Evolutionary conservation across 2,888 invertebrate species (phyloP).

Genomic region (Philereme transversata): DNA sequence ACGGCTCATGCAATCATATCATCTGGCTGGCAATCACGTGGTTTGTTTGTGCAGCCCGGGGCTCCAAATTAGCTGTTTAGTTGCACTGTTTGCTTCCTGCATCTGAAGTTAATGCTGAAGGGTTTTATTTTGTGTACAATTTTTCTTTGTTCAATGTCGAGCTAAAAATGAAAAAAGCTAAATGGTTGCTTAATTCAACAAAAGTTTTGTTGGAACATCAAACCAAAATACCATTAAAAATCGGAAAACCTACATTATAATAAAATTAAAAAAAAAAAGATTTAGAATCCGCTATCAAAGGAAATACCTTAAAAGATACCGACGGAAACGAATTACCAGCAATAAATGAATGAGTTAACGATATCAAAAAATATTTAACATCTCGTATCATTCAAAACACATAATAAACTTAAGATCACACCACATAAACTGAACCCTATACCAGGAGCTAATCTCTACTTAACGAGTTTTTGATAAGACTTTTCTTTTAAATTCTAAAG

Average conservation of each 20-base stretch:
- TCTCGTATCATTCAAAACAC: slow-evolving; percentile 14
- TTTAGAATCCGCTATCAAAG: too few relatives aligned
- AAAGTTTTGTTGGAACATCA: too few relatives aligned
- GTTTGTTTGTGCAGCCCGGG: slow-evolving; percentile 65
- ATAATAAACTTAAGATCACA: slow-evolving; percentile 29
- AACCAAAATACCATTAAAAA: too few relatives aligned
- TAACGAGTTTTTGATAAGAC: slow-evolving; percentile 45
- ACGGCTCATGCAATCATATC: slow-evolving; percentile 56
- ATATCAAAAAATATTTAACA: slow-evolving; percentile 11
- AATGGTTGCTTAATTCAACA: too few relatives aligned
- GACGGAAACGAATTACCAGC: slow-evolving; percentile 4
- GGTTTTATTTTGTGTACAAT: background rate
- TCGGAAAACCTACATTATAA: too few relatives aligned
- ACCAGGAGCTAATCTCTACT: slow-evolving; percentile 40
- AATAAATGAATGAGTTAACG: slow-evolving; percentile 10
- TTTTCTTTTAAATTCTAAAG: slow-evolving; percentile 33
- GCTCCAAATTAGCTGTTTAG: slow-evolving; percentile 63
- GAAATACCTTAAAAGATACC: background rate
- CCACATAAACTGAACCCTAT: slow-evolving; percentile 39
- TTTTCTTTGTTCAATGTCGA: background rate
- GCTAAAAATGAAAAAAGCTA: too few relatives aligned
- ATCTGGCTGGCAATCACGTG: slow-evolving; percentile 69
- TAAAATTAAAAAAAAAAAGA: too few relatives aligned
- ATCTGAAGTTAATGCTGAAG: slow-evolving; percentile 12
- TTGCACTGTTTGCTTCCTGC: slow-evolving; percentile 23